Conservation (phyloP, 2,888 invertebrate genomes). For the Cheiracanthium punctorium region DNA sequence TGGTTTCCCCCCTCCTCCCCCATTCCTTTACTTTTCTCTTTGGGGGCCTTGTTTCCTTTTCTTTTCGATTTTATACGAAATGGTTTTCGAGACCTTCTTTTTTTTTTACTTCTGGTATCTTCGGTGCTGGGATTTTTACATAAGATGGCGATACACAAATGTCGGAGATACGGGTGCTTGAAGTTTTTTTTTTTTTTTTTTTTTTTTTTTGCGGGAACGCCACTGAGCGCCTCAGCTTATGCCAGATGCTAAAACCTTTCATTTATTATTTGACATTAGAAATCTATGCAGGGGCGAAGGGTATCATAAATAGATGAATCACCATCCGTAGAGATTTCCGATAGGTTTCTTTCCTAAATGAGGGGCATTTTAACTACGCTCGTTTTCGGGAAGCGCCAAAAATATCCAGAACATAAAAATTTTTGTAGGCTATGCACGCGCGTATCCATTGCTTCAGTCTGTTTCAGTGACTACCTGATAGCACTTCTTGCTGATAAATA, state of each 20-base stretch:
- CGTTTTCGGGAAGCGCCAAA: too few species aligned
- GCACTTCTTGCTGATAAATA: too few species aligned
- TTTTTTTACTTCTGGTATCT: not conserved
- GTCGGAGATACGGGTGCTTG: conserved; percentile 10
- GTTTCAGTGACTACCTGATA: too few species aligned
- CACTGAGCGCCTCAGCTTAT: not conserved
- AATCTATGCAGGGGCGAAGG: not conserved
- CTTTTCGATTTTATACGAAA: conserved; percentile 39
- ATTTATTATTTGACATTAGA: conserved; percentile 17
- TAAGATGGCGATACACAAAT: conserved; percentile 12
- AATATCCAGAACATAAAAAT: too few species aligned
- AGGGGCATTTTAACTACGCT: not conserved
- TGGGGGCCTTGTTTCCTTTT: conserved; percentile 22
- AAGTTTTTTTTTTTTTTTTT: too few species aligned
- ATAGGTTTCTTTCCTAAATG: not conserved
- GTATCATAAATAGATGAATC: conserved; percentile 13
- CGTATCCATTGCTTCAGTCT: too few species aligned
- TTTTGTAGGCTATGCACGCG: too few species aligned
- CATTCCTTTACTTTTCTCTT: conserved; percentile 13
- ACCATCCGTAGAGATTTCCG: not conserved
- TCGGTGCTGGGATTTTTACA: not conserved
- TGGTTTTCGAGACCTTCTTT: conserved; percentile 26
- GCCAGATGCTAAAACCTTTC: conserved; percentile 17
- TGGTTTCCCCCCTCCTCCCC: conserved; percentile 4
- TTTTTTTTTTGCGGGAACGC: not conserved